Evolutionary conservation across 2,113 vertebrate genomes (phyloP), one percentile per base, ranked within the genome.

Genomic region (Dromiciops gliroides): DNA sequence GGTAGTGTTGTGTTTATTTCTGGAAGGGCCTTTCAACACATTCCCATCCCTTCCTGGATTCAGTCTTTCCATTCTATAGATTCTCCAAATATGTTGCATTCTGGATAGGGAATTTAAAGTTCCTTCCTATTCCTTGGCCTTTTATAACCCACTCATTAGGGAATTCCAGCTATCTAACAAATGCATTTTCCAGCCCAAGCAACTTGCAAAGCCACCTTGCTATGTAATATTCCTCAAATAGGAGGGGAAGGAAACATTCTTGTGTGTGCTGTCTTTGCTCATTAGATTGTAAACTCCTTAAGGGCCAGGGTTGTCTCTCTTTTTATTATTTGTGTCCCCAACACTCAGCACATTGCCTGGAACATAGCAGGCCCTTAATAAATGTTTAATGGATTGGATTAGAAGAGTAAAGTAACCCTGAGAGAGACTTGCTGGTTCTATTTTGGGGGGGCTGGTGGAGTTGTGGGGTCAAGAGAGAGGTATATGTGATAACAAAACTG

Each of bases 1-100:
- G 95, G 92, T 92, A 92, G 49, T 19, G 88, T 48, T 24, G 12
- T 75, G 88, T 25, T n/a, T 25, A 28, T 96, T 97, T 97, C 95
- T 97, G 95, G 60, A 94, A 96, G 93, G 52, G 89, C 53, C 2
- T 5, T 47, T 52, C 89, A 51, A 92, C 90, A 50, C 67, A 48
- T 67, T 91, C 31, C 90, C 83, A 48, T 90, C 50, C 89, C 67
- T 95, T 49, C 37, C 44, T 47, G 26, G 50, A 37, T 56, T 95
- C 51, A 60, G 51, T n/a, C 48, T 91, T 91, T 92, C 93, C 56
- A 7, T 51, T 93, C 92, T 83, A 48, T 52, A 95, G 53, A 60
- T 50, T 95, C 92, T 95, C 75, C 90, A 88, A 67, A 92, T 92
- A 26, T 19, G 22, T 50, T 83, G 16, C 51, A 25, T 48, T 49